These are phyloP conservation scores for Capreolus pygargus DNA, from an alignment of 2,113 vertebrate species.

Conservation along the genomic window DNA sequence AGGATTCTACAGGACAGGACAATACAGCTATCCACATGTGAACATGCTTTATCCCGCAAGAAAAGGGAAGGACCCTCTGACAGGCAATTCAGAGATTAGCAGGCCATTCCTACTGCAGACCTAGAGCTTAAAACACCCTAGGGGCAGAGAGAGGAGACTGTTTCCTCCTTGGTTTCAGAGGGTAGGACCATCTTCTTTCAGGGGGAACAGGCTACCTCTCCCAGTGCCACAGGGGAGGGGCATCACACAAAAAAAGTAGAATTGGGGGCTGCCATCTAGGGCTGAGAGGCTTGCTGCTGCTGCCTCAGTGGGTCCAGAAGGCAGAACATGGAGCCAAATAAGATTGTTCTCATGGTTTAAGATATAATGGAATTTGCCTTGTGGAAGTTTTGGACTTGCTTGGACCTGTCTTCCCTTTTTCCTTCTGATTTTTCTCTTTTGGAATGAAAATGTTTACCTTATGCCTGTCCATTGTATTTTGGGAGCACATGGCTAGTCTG, in stretches of 20 bases:
- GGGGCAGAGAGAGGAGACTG: background rate
- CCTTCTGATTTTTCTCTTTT: background rate
- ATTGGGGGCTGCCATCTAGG: too few relatives aligned
- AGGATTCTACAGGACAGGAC: background rate
- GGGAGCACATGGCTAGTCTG: background rate
- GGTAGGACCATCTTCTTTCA: too few relatives aligned
- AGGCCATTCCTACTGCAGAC: background rate
- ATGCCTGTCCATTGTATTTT: background rate
- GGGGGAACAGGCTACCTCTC: background rate
- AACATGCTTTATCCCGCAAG: background rate
- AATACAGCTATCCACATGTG: background rate
- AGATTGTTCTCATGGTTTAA: background rate
- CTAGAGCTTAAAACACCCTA: background rate
- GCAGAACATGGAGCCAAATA: background rate
- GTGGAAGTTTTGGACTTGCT: background rate
- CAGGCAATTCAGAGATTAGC: background rate
- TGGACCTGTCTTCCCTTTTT: background rate
- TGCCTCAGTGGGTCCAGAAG: background rate
- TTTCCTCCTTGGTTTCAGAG: background rate
- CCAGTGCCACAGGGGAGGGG: background rate
- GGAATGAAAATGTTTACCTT: background rate
- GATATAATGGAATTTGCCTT: background rate
- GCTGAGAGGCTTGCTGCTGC: background rate
- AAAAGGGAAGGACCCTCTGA: background rate
- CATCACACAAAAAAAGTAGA: background rate